phyloP scores from a whole-genome alignment of 1,140 invertebrate genomes.

The Homarus americanus region DNA sequence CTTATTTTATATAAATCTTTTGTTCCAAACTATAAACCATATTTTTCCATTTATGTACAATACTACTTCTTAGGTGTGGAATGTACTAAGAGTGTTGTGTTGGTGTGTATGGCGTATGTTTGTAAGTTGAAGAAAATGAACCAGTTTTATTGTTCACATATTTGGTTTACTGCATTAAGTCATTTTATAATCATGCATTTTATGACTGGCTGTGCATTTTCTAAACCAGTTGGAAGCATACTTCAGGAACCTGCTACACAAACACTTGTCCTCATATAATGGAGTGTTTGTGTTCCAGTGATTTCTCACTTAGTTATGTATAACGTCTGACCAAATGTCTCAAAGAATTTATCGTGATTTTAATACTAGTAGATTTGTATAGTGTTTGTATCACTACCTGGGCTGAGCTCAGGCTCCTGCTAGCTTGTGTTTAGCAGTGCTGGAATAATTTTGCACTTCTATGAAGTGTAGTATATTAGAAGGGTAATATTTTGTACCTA shows the following conservation, averaged over 20 bases:
- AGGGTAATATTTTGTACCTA: constrained; percentile 59
- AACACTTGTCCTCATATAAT: not conserved
- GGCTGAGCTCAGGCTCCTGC: constrained; percentile 41
- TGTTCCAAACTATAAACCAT: not conserved
- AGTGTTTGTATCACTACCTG: constrained; percentile 63
- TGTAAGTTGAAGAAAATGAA: constrained; percentile 16
- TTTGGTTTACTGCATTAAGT: constrained; percentile 42
- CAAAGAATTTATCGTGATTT: constrained; percentile 62
- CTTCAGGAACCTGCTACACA: not conserved
- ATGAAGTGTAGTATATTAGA: constrained; percentile 59
- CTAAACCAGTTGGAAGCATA: constrained; percentile 32
- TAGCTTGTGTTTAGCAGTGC: constrained; percentile 44
- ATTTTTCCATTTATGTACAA: constrained; percentile 24
- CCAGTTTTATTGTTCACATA: not conserved
- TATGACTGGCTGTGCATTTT: constrained; percentile 63
- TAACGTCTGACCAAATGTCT: constrained; percentile 63
- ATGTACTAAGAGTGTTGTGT: constrained; percentile 27
- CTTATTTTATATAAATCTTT: not conserved
- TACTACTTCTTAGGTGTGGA: not conserved
- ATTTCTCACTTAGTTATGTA: constrained; percentile 31
- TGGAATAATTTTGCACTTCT: constrained; percentile 62
- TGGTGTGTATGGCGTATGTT: not conserved
- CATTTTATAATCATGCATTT: constrained; percentile 62
- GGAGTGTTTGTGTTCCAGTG: not conserved
- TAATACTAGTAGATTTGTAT: constrained; percentile 55